A percentile compares a stretch with the other conserved stretches of the same genome.
phyloP scores from a whole-genome alignment of 30 jellyfish, hydroid and myxozoan species.

The Mastigias papua region DNA sequence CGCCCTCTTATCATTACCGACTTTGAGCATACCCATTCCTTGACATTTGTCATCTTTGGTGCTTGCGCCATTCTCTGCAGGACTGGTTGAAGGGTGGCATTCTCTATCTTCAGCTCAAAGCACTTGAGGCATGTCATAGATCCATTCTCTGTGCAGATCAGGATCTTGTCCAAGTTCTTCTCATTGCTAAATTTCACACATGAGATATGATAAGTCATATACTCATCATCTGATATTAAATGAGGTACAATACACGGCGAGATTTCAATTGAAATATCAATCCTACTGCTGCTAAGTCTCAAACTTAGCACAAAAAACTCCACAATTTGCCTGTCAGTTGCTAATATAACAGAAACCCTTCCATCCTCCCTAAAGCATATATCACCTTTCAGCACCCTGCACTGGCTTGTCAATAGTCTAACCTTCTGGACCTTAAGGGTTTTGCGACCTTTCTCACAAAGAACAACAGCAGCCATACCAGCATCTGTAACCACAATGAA shows the following conservation, averaged over 20 bases:
- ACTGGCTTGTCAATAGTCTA: slow-evolving; percentile 30
- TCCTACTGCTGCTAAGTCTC: slow-evolving; percentile 23
- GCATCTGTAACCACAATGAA: slow-evolving; percentile 60
- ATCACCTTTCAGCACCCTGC: slow-evolving; percentile 63
- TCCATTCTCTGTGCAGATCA: slow-evolving; percentile 66
- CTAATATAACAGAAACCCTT: slow-evolving; percentile 56
- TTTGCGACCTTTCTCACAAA: slow-evolving; percentile 38
- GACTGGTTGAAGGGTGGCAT: slow-evolving; percentile 72
- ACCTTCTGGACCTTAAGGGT: slow-evolving; percentile 8
- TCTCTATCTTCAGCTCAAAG: slow-evolving; percentile 72
- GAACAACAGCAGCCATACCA: slow-evolving; percentile 53
- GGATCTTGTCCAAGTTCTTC: slow-evolving; percentile 48
- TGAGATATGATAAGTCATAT: slow-evolving; percentile 49
- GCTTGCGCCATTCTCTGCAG: slow-evolving; percentile 66
- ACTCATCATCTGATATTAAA: slow-evolving; percentile 43
- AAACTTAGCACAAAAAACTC: slow-evolving; percentile 75
- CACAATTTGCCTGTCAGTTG: slow-evolving; percentile 65
- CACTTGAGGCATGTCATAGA: slow-evolving; percentile 49
- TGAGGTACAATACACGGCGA: slow-evolving; percentile 87
- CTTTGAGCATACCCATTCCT: slow-evolving; percentile 53
- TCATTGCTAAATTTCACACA: slow-evolving; percentile 57
- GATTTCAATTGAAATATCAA: slow-evolving; percentile 66
- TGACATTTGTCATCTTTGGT: slow-evolving; percentile 30
- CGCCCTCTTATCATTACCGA: slow-evolving; percentile 26
- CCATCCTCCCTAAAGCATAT: slow-evolving; percentile 76